phyloP scores from a whole-genome alignment of 1,140 invertebrate species.

The Anastatus disparis region DNA sequence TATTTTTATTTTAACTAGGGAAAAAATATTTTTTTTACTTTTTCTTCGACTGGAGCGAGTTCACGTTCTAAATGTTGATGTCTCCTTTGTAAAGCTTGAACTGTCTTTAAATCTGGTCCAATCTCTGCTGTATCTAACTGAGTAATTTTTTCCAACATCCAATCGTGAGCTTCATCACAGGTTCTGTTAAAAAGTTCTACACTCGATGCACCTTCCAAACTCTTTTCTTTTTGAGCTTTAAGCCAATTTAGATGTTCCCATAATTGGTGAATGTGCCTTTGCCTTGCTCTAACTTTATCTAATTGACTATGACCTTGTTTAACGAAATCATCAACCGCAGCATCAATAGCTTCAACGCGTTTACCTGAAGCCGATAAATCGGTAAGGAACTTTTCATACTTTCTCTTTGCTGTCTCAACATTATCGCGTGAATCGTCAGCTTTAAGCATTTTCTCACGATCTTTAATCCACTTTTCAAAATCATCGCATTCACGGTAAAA shows the following conservation, averaged over 20 bases:
- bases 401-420: constrained; percentile 93
- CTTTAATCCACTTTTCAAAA: constrained; percentile 97
- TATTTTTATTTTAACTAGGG: no score
- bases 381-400: constrained; percentile 97
- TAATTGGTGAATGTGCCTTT: constrained; percentile 86
- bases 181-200: constrained; percentile 94
- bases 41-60: constrained; percentile 89
- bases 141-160: constrained; percentile 94
- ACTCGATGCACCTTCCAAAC: constrained; percentile 89
- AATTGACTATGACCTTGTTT: constrained; percentile 88
- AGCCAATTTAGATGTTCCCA: constrained; percentile 91
- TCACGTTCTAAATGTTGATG: constrained; percentile 92
- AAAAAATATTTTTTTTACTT: constrained; percentile 70
- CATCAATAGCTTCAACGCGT: constrained; percentile 89
- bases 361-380: constrained; percentile 93
- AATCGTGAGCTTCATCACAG: constrained; percentile 91
- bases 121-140: constrained; percentile 83
- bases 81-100: constrained; percentile 87
- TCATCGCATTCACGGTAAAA: constrained; percentile 98
- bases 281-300: constrained; percentile 83
- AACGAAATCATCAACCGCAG: constrained; percentile 87
- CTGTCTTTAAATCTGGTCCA: constrained; percentile 88
- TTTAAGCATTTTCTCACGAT: constrained; percentile 90
- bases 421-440: constrained; percentile 87
- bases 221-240: constrained; percentile 91